phyloP scores from a whole-genome alignment of 2,888 invertebrate species.

The Cerceris ruficornis region DNA sequence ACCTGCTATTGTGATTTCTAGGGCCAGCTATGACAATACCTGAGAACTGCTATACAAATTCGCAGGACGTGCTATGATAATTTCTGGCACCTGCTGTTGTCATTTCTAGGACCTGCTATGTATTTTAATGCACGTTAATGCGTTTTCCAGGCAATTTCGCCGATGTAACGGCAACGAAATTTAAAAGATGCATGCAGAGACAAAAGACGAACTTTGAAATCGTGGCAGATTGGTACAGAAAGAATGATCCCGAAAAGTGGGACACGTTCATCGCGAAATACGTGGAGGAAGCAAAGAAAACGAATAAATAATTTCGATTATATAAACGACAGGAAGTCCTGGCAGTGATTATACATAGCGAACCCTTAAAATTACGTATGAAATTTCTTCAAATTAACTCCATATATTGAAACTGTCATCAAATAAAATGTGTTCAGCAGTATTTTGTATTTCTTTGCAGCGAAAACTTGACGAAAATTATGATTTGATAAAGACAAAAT shows the following conservation, averaged over 20 bases:
- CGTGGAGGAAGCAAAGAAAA: background rate
- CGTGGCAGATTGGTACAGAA: background rate
- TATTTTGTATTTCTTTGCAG: no score
- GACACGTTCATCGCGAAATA: background rate
- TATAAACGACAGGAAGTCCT: no score
- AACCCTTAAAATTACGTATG: background rate
- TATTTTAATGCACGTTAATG: background rate
- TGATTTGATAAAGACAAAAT: no score
- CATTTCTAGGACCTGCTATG: background rate
- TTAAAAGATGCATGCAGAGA: conserved; percentile 24
- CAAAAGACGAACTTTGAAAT: conserved; percentile 3
- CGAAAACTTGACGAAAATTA: no score
- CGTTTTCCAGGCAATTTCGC: conserved; percentile 3
- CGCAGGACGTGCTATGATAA: background rate
- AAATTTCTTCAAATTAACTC: background rate
- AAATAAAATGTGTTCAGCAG: no score
- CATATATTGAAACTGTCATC: no score
- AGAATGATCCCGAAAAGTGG: conserved; percentile 17
- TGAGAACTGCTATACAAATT: no score
- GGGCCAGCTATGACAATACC: background rate
- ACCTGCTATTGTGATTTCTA: no score
- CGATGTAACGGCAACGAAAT: conserved; percentile 22
- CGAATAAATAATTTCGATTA: background rate
- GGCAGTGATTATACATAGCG: background rate
- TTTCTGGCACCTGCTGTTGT: background rate